Conservation (phyloP, 2,797 vertebrate genomes). For the Cirrhinus molitorella region DNA sequence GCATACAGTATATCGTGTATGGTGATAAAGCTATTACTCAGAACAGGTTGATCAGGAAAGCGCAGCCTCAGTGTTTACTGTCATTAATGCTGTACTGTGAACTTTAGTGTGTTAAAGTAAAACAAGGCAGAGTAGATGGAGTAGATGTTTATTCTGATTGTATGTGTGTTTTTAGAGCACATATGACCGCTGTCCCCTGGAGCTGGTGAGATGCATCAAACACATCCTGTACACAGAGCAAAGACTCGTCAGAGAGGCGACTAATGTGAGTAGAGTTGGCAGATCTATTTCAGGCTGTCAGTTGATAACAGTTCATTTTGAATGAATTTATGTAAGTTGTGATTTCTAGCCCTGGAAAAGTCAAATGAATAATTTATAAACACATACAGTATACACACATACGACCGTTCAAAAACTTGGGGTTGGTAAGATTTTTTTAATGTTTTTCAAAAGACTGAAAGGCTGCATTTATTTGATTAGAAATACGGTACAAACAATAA, state of each 20-base stretch:
- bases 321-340: too few species aligned
- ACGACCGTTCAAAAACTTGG: too few species aligned
- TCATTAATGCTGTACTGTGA: conserved; percentile 14
- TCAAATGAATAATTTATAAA: too few species aligned
- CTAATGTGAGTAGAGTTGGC: conserved; percentile 81
- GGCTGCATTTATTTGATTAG: too few species aligned
- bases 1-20: neutral
- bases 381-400: too few species aligned
- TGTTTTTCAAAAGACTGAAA: too few species aligned
- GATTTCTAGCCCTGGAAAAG: too few species aligned
- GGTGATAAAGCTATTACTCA: neutral
- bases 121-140: conserved; percentile 23
- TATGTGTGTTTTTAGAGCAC: conserved; percentile 85
- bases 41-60: conserved; percentile 1
- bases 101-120: conserved; percentile 19
- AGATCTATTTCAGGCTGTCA: neutral
- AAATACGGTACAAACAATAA: too few species aligned
- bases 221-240: conserved; percentile 97
- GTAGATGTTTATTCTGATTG: neutral
- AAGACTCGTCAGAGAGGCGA: conserved; percentile 93
- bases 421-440: too few species aligned
- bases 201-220: conserved; percentile 95
- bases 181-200: conserved; percentile 94
- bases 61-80: conserved; percentile 5
- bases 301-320: too few species aligned